Percentiles rank a stretch among this genome's conserved stretches.
Conservation (phyloP, 2,888 invertebrate genomes). For the Ptychoptera contaminata region DNA sequence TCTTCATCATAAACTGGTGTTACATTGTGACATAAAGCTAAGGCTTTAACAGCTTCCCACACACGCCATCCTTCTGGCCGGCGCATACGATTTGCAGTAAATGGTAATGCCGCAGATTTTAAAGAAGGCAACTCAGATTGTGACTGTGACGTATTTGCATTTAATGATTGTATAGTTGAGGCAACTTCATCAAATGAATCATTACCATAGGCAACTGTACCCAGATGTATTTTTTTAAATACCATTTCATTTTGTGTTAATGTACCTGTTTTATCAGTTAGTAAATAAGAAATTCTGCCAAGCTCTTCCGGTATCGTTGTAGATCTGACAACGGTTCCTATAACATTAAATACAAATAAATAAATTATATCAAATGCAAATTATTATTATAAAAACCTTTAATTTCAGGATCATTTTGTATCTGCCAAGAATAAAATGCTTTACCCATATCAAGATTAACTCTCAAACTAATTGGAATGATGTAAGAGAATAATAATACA, state of each 20-base stretch:
- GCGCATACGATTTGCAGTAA: slow-evolving; percentile 34
- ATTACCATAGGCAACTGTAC: slow-evolving; percentile 81
- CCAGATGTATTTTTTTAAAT: slow-evolving; percentile 87
- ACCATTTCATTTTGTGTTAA: slow-evolving; percentile 99
- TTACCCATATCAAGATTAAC: slow-evolving; percentile 99
- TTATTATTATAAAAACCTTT: slow-evolving; percentile 39
- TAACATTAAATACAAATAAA: neutral
- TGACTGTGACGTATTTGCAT: slow-evolving; percentile 15
- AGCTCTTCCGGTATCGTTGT: slow-evolving; percentile 98
- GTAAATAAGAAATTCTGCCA: slow-evolving; percentile 88
- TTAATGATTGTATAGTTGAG: slow-evolving; percentile 24
- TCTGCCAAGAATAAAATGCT: slow-evolving; percentile 92
- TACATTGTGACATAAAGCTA: slow-evolving; percentile 97
- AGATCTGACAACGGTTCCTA: slow-evolving; percentile 73
- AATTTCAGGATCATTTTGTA: slow-evolving; percentile 85
- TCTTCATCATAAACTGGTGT: slow-evolving; percentile 82
- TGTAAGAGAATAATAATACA: slow-evolving; percentile 93
- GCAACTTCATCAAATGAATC: slow-evolving; percentile 31
- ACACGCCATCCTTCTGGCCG: slow-evolving; percentile 58
- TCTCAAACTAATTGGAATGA: slow-evolving; percentile 94
- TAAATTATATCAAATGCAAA: neutral
- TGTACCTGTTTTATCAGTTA: slow-evolving; percentile 97
- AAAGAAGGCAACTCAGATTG: slow-evolving; percentile 15
- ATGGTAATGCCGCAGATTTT: slow-evolving; percentile 7
- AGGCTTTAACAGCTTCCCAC: slow-evolving; percentile 79